phyloP scores from a whole-genome alignment of 2,888 invertebrate species.

The Lasius fuliginosus region DNA sequence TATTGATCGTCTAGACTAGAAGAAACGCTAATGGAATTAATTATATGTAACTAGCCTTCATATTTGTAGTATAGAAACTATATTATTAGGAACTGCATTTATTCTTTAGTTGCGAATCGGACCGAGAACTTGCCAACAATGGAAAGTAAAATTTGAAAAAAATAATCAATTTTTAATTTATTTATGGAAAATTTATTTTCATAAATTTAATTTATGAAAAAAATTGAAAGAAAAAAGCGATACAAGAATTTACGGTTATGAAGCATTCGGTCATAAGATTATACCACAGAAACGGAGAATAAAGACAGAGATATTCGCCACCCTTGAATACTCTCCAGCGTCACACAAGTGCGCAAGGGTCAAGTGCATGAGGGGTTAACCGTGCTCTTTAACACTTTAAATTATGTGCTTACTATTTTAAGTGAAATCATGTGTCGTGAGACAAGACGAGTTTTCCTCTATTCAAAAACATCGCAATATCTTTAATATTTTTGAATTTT shows the following conservation, averaged over 20 bases:
- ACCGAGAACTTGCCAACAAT: neutral
- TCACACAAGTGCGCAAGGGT: conserved; percentile 42
- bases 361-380: conserved; percentile 51
- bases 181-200: neutral
- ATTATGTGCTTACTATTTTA: conserved; percentile 34
- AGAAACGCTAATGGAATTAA: conserved; percentile 11
- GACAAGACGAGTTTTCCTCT: neutral
- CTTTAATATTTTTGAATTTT: neutral
- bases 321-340: conserved; percentile 24
- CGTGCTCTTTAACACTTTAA: conserved; percentile 39
- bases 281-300: neutral
- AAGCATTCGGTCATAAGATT: neutral
- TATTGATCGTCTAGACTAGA: conserved; percentile 23
- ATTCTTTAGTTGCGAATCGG: neutral
- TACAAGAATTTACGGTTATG: neutral
- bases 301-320: conserved; percentile 17
- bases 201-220: neutral
- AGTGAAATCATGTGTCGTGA: conserved; percentile 21
- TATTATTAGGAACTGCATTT: neutral
- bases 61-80: neutral
- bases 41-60: neutral
- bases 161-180: neutral
- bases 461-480: neutral
- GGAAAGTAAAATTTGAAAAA: neutral
- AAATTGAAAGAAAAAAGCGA: neutral